Evolutionary conservation across 2,888 invertebrate species (phyloP), one percentile per base, ranked within the genome.

Genomic region (Nemurella pictetii): DNA sequence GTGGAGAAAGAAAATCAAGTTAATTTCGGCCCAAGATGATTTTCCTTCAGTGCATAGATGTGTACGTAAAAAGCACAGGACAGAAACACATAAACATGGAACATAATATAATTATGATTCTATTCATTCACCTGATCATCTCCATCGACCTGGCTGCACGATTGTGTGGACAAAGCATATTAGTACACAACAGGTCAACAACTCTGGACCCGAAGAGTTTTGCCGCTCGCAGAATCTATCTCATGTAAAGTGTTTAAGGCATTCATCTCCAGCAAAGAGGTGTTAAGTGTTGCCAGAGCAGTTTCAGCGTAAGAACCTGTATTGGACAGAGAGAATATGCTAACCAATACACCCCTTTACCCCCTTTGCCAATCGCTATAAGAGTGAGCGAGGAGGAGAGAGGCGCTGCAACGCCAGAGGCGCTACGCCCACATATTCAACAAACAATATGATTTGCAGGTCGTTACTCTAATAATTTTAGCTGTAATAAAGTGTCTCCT

Each of bases 391-490:
- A 32, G 32, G 9, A 9, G 9, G 32, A 32, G 55, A 55, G 55
- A 7, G 55, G 5, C 26, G 35, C 36, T 72, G 26, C 82, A 0
- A 12, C 55, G 36, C 82, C 82, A 9, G 30, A 78, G 78, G 30
- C 72, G 12, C 72, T 55, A 36, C 82, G 55, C 82, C 55, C 82
- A 36, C 82, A 25, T 27, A 82, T 82, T 20, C 35, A 32, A 26
- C 82, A 82, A 82, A 82, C 82, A 82, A 82, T 82, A 72, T 82
- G 82, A 72, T 82, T 82, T 82, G 82, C 55, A 82, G 82, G 82
- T 27, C 82, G 72, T 82, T 82, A 82, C 55, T 72, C 82, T 29
- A 82, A 82, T 55, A 55, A 82, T 82, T 80, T 78, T 82, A 55
- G 82, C 20, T n/a, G n/a, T 82, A 82, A 82, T 82, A 27, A 9